phyloP scores from a whole-genome alignment of 2,888 invertebrate genomes.

The Caenorhabditis sinica region DNA sequence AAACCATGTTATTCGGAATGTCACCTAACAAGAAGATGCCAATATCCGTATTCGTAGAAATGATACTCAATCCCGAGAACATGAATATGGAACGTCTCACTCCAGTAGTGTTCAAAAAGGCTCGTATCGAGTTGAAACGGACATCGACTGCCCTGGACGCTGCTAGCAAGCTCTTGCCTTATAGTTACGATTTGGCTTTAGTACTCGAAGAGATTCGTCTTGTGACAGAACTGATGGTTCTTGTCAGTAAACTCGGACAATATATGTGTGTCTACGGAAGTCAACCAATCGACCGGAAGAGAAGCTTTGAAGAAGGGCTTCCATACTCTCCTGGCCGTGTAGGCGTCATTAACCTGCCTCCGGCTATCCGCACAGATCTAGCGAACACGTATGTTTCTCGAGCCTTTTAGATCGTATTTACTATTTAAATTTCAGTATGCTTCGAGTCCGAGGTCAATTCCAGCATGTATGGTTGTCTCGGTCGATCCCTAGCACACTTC shows the following conservation, averaged over 20 bases:
- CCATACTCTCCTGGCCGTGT: constrained; percentile 84
- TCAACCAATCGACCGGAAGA: constrained; percentile 60
- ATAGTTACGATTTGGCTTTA: constrained; percentile 81
- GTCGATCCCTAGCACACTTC: constrained; percentile 80
- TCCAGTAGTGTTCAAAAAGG: constrained; percentile 86
- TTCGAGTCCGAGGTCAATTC: constrained; percentile 80
- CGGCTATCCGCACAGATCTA: constrained; percentile 87
- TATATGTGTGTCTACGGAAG: constrained; percentile 86
- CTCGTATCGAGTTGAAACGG: constrained; percentile 77
- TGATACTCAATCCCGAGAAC: constrained; percentile 87
- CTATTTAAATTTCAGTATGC: constrained; percentile 70
- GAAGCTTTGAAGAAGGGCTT: constrained; percentile 65
- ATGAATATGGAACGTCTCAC: constrained; percentile 87
- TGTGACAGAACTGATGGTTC: constrained; percentile 87
- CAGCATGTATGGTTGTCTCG: constrained; percentile 82
- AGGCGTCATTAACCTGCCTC: constrained; percentile 87
- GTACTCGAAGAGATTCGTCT: constrained; percentile 86
- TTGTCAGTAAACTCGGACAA: constrained; percentile 85
- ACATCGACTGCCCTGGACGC: constrained; percentile 73
- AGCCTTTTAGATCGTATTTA: background rate
- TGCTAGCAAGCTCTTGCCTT: constrained; percentile 74
- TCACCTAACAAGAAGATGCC: constrained; percentile 69
- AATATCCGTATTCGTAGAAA: constrained; percentile 84
- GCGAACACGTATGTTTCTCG: constrained; percentile 86
- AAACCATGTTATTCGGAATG: constrained; percentile 56